Evolutionary conservation across 2,888 invertebrate species (phyloP), one percentile per base, ranked within the genome.

Genomic region (Pegoplata infirma): DNA sequence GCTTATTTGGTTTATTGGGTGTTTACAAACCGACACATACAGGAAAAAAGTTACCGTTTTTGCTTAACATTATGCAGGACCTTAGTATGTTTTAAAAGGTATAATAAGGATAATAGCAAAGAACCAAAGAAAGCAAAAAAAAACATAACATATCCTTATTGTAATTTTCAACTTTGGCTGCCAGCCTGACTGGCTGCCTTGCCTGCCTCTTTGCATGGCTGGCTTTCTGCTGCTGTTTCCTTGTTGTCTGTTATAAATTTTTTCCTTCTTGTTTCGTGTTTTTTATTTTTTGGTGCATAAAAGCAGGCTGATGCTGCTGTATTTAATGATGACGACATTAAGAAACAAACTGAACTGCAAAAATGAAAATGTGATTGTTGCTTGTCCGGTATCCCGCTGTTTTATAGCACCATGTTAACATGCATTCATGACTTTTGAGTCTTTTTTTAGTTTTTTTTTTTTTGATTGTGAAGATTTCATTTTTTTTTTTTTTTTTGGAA

Each of bases 341-440:
- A 74, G 69, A 63, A 56, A 74, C 36, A 49, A 46, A 51, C 46
- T 71, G 44, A 61, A 59, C 51, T n/a, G n/a, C 61, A 75, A 75
- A 68, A 76, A 66, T 71, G 46, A 75, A 73, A 81, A 72, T 76
- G 68, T 46, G 66, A 78, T 66, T 73, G 78, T 78, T 78, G 78
- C 78, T 74, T 78, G 78, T 78, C 78, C 78, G 78, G 78, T 47
- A 59, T 78, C 78, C 68, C 64, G 74, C 78, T 78, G 78, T 69
- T 73, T 78, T 74, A 74, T 69, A 69, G 64, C 64, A 64, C 64
- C 69, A 64, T 78, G 74, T 78, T 69, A 69, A 78, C 78, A 78
- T 69, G 74, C 64, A 74, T 69, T 64, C 68, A 64, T 74, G 74
- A 67, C 67, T 73, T 63, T 10, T 77, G 56, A 2, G n/a, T n/a